Base-by-base conservation (phyloP, 2,888 invertebrate genomes). In the Stegophylla sp. region DNA sequence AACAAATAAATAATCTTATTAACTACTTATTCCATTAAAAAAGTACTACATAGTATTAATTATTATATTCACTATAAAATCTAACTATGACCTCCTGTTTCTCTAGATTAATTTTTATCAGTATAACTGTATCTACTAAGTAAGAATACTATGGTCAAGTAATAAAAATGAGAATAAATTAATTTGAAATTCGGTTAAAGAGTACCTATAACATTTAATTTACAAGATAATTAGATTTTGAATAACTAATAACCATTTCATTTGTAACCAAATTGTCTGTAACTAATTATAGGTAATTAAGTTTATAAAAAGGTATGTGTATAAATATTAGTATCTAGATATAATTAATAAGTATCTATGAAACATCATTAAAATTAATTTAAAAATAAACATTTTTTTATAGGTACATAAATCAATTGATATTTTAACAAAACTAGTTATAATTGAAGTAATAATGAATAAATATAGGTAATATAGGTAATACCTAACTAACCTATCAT, bases 81-180 rank as follows among this genome's bases (percentile, higher is more conserved):
- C n/a, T 51, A 51, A 48, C 28, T 53, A 28, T 28, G n/a, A 34
- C 51, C 45, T 51, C n/a, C 34, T 13, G n/a, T 69, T 51, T 34
- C 34, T 1, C 13, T 69, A 61, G 28, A 61, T 28, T 61, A 61
- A 61, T 61, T 61, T 61, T 28, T 28, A 61, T 61, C 17, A 4
- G 7, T 61, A 26, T 28, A 34, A 17, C 61, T 34, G 61, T 28
- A 61, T 7, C 34, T 3, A 5, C 4, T 34, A 34, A 7, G 34
- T 34, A 34, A 7, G 34, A 3, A 34, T 34, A 34, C 34, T 34
- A n/a, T 5, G 3, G 26, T 17, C 34, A 28, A 17, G 17, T 15
- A 13, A 20, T 51, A 13, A 69, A 69, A 51, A 48, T 51, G 51
- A n/a, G 69, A 69, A 69, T 69, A 69, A 69, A 69, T 69, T 69